Percentiles rank a stretch among this genome's conserved stretches.
phyloP scores from a whole-genome alignment of 2,113 vertebrate genomes.

The Daphoenositta chrysoptera region DNA sequence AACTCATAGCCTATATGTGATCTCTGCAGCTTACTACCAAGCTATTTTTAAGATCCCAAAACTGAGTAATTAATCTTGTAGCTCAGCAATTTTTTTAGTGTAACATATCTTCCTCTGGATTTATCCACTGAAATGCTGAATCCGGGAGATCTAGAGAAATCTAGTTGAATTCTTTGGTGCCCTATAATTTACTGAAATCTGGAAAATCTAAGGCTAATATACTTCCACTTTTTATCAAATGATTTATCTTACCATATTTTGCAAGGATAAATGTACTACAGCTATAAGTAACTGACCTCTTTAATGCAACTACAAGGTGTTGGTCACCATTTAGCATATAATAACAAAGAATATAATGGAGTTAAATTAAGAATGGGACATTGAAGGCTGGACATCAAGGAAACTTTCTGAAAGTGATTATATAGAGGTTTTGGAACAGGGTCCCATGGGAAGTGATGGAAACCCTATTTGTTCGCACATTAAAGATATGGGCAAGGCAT shows the following conservation, averaged over 20 bases:
- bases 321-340: not conserved
- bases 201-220: not conserved
- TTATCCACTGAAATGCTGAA: not conserved
- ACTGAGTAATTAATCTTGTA: not conserved
- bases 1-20: not conserved
- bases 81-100: not conserved
- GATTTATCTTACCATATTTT: not conserved
- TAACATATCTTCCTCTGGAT: not conserved
- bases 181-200: not conserved
- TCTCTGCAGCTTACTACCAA: not conserved
- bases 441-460: not conserved
- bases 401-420: constrained; percentile 17
- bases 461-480: not conserved
- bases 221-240: not conserved
- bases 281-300: not conserved
- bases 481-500: not conserved
- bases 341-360: not conserved
- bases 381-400: not conserved
- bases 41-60: not conserved
- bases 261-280: not conserved
- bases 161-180: not conserved
- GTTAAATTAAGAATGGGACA: constrained; percentile 31
- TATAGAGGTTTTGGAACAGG: not conserved
- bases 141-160: not conserved
- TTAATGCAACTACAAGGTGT: not conserved